Evolutionary conservation across 2,113 vertebrate genomes (phyloP), one percentile per base, ranked within the genome.

Genomic region (Archilochus colubris): DNA sequence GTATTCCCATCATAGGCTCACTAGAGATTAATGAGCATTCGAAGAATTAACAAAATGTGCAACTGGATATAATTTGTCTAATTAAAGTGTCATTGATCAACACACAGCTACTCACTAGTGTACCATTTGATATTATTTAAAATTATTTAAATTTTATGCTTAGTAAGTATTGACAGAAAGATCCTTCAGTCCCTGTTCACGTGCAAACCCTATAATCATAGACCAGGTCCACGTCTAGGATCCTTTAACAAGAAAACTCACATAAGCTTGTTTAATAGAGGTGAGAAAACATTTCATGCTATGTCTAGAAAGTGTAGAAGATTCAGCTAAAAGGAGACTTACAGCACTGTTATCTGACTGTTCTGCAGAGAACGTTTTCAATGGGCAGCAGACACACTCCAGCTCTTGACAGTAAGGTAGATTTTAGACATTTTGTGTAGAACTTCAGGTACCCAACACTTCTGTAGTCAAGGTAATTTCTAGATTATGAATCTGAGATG

Each of bases 1-100:
- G 48, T 77, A 55, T 25, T 81, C 28, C 8, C 14, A 68, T 74
- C 4, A 80, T 80, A 70, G 24, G 20, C 18, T 62, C 31, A 48
- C 46, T 74, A 48, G 38, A 95, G 68, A 88, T 93, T 70, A 92
- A 96, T 57, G 73, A 86, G 6, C 31, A 81, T 86, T 81, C 21
- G 87, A 85, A 85, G 30, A 94, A 92, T 83, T 53, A 88, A 57
- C 4, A 78, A 95, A 92, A 81, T 81, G 10, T 83, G 18, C 33
- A 92, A 63, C 27, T 95, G 78, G 40, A 92, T 88, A 90, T 62
- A 1, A 78, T 92, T 92, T 70, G 23, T 93, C 72, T 40, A 40
- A 53, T 62, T 90, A 89, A 86, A 63, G 25, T 89, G n/a, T 62
- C 67, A 86, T 43, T 80, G 51, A 93, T 63, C 33, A 93, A 51